Evolutionary conservation across 2,888 invertebrate species (phyloP), one percentile per base, ranked within the genome.

Genomic region (Cataglyphis cursor): DNA sequence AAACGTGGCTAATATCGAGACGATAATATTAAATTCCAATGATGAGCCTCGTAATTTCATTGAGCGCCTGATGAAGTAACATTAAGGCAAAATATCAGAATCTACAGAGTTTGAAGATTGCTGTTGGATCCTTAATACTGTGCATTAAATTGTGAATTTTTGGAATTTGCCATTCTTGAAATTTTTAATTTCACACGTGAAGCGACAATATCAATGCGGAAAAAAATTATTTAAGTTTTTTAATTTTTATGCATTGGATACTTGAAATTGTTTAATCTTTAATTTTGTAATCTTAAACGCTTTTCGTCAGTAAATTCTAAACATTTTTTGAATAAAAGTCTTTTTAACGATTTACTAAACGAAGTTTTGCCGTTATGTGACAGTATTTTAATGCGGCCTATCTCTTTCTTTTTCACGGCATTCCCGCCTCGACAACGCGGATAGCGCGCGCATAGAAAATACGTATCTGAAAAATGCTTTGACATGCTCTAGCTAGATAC

Each of bases 381-480:
- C 31, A 44, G 44, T 61, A 78, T 78, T 78, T 78, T 48, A 78
- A 59, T 44, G 44, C 28, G 3, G 41, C 44, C 35, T 28, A 6
- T 8, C 24, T 44, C 44, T 35, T 18, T 59, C 24, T 24, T 21
- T 9, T 28, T 44, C 41, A 35, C 59, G 59, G n/a, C 78, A 80
- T 80, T 61, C 70, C 24, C 44, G 12, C 6, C 66, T 59, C 78
- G 75, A 8, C 64, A 31, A 35, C 18, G 54, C 38, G 31, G 57
- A 78, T 51, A 51, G n/a, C n/a, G 68, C 31, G 54, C 41, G 38
- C 41, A 28, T 57, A 21, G 68, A 59, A 21, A 70, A 80, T 57
- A 57, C 38, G 44, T 70, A 80, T 68, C 51, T 70, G 70, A 70
- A 80, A 80, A 80, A 80, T 80, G 78, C 78, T 80, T 80, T 80